Percentiles rank a stretch among this genome's conserved stretches.
Conservation (phyloP, 2,797 vertebrate genomes). For the Sphaeramia orbicularis region DNA sequence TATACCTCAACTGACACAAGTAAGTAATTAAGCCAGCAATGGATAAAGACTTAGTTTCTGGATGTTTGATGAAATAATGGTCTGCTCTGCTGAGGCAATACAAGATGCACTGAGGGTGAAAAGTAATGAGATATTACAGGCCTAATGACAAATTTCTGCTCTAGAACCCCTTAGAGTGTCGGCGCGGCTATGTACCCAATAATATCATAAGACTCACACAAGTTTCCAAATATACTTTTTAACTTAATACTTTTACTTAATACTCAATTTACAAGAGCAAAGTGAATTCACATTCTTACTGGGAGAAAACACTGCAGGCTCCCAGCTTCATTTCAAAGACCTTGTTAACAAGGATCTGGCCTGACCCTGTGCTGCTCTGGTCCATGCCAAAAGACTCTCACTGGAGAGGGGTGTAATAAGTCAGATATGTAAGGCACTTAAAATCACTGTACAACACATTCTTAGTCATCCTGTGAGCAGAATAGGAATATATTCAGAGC, state of each 20-base stretch:
- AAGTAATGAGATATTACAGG: conserved; percentile 4
- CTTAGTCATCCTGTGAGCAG: background rate
- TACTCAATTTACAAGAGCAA: conserved; percentile 33
- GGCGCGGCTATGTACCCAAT: background rate
- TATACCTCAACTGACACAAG: background rate
- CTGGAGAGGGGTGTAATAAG: conserved; percentile 14
- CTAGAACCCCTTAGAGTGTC: background rate
- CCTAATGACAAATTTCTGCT: background rate
- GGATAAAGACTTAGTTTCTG: background rate
- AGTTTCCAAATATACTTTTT: conserved; percentile 10
- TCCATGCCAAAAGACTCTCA: conserved; percentile 22
- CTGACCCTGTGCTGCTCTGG: conserved; percentile 35
- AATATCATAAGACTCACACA: conserved; percentile 3
- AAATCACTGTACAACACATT: conserved; percentile 8
- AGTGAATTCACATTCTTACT: conserved; percentile 12
- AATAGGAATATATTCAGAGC: background rate
- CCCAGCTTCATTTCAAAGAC: conserved; percentile 31
- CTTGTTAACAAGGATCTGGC: conserved; percentile 46
- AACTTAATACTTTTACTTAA: conserved; percentile 11
- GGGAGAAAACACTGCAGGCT: conserved; percentile 32
- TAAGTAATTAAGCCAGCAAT: background rate
- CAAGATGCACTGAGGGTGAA: background rate
- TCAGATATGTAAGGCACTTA: conserved; percentile 18
- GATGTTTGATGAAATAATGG: background rate
- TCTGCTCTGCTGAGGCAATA: background rate